These are phyloP conservation scores for Austrolebias charrua DNA, from an alignment of 2,797 vertebrate species.

Conservation along the genomic window DNA sequence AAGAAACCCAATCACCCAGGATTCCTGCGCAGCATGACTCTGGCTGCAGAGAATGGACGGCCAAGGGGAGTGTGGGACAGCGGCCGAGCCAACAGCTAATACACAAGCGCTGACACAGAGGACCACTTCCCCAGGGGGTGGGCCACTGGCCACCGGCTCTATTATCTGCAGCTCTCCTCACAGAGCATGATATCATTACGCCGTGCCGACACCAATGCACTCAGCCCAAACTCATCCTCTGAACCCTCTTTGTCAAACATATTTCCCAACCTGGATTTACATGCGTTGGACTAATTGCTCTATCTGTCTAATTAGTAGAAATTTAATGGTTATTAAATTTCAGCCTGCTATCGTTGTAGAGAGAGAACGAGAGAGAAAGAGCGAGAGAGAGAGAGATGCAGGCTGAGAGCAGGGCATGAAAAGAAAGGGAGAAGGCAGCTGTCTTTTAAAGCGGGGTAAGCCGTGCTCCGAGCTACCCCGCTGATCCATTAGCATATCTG, in stretches of 20 bases:
- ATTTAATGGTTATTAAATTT: conserved; percentile 78
- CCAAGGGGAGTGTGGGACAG: conserved; percentile 73
- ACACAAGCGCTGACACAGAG: conserved; percentile 70
- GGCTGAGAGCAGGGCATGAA: conserved; percentile 72
- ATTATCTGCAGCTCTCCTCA: conserved; percentile 70
- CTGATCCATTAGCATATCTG: conserved; percentile 88
- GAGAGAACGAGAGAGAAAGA: conserved; percentile 57
- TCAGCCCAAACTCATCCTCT: conserved; percentile 66
- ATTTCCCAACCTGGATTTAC: conserved; percentile 71
- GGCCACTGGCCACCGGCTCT: conserved; percentile 64
- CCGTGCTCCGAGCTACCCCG: conserved; percentile 81
- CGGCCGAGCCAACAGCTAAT: conserved; percentile 61
- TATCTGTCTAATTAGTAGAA: conserved; percentile 80
- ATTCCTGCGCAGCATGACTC: conserved; percentile 86
- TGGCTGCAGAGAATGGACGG: conserved; percentile 78
- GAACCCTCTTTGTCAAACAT: conserved; percentile 66
- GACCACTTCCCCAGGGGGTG: conserved; percentile 72
- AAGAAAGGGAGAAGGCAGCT: conserved; percentile 82
- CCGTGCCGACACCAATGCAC: conserved; percentile 44
- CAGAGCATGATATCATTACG: conserved; percentile 78
- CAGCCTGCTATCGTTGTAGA: conserved; percentile 73
- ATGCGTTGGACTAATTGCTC: conserved; percentile 73
- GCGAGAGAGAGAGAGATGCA: conserved; percentile 32
- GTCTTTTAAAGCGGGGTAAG: conserved; percentile 84
- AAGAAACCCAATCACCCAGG: conserved; percentile 87